Evolutionary conservation across 2,888 invertebrate genomes (phyloP).

Genomic region (Mythimna albipuncta): DNA sequence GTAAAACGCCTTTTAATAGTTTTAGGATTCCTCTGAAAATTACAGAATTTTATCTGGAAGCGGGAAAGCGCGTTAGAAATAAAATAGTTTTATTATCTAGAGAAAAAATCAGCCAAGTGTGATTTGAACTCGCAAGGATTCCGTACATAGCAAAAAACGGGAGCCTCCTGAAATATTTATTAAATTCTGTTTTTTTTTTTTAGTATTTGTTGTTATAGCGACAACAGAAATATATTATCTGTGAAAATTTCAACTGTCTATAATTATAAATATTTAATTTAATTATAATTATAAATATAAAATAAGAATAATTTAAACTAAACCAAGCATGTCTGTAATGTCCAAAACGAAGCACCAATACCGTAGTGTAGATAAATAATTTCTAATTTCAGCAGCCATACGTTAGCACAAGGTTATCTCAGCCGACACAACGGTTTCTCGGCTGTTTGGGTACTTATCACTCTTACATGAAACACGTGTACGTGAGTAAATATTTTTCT

Average conservation of each 20-base stretch:
- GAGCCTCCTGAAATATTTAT: too few species aligned
- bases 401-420: slow-evolving; percentile 60
- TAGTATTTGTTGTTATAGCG: too few species aligned
- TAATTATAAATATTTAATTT: too few species aligned
- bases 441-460: slow-evolving; percentile 60
- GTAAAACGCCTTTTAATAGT: neutral
- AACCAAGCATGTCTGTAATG: slow-evolving; percentile 3
- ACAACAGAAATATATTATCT: too few species aligned
- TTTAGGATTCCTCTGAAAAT: neutral
- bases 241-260: too few species aligned
- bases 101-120: too few species aligned
- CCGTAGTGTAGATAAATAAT: slow-evolving; percentile 37
- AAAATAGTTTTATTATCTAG: neutral
- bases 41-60: neutral
- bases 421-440: slow-evolving; percentile 49
- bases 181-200: too few species aligned
- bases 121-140: too few species aligned
- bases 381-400: slow-evolving; percentile 51
- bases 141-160: too few species aligned
- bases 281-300: too few species aligned
- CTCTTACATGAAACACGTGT: slow-evolving; percentile 63
- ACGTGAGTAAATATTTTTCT: slow-evolving; percentile 58
- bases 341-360: slow-evolving; percentile 25
- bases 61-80: neutral
- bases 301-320: neutral